These are phyloP conservation scores for Xenotilapia caudafasciata DNA, from an alignment of 2,113 vertebrate species.

Conservation along the genomic window DNA sequence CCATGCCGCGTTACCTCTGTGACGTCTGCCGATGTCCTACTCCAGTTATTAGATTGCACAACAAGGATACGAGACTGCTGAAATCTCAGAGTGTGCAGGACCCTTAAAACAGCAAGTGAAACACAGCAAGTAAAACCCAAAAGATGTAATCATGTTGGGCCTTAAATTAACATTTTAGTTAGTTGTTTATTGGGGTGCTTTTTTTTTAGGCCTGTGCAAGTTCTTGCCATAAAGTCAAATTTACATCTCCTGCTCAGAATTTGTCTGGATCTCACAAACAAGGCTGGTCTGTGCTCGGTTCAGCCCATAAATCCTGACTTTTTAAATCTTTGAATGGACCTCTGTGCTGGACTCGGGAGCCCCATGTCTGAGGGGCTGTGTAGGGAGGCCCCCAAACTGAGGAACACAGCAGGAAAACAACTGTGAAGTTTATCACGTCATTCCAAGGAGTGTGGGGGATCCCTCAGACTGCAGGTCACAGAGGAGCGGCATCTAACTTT, in stretches of 20 bases:
- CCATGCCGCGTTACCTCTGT: background rate
- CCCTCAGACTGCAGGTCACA: background rate
- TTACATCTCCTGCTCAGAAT: slow-evolving; percentile 20
- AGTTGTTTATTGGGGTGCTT: background rate
- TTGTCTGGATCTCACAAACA: slow-evolving; percentile 35
- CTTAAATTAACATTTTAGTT: background rate
- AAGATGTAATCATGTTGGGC: background rate
- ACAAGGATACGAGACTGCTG: background rate
- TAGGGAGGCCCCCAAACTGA: background rate
- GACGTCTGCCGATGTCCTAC: background rate
- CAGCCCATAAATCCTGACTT: slow-evolving; percentile 41
- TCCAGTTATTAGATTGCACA: background rate
- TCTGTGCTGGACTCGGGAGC: slow-evolving; percentile 17
- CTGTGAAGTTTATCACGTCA: slow-evolving; percentile 3
- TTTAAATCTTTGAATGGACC: slow-evolving; percentile 36
- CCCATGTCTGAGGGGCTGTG: background rate
- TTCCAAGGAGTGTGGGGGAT: slow-evolving; percentile 1
- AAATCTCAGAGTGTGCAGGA: background rate
- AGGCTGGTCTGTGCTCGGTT: slow-evolving; percentile 29
- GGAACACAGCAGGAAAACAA: slow-evolving; percentile 13
- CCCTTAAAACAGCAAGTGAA: background rate
- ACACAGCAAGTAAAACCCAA: background rate
- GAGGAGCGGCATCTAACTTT: background rate
- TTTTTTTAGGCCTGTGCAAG: background rate
- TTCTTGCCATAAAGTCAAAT: slow-evolving; percentile 41